A percentile compares a stretch with the other conserved stretches of the same genome.
These are phyloP conservation scores for Harpegnathos saltator DNA, from an alignment of 1,140 invertebrate species.

Conservation along the genomic window DNA sequence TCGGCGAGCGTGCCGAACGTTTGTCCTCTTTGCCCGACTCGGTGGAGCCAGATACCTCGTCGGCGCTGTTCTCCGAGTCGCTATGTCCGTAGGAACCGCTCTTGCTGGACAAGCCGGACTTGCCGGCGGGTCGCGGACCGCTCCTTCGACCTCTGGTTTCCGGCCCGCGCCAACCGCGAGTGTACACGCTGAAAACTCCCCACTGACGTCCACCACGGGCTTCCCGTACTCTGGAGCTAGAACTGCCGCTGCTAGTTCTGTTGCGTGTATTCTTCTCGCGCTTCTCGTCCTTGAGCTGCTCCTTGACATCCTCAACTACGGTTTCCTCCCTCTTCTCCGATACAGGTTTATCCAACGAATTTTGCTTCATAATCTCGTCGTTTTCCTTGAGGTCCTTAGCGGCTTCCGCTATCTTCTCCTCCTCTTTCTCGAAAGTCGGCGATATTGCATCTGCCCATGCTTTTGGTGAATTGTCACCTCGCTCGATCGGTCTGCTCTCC, in stretches of 20 bases:
- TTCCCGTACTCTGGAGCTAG: slow-evolving; percentile 74
- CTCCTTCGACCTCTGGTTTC: slow-evolving; percentile 82
- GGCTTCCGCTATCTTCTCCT: slow-evolving; percentile 78
- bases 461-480: slow-evolving; percentile 79
- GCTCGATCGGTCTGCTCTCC: slow-evolving; percentile 47
- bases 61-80: slow-evolving; percentile 88
- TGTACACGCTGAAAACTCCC: slow-evolving; percentile 80
- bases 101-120: slow-evolving; percentile 79
- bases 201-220: slow-evolving; percentile 77
- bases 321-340: slow-evolving; percentile 81
- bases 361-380: slow-evolving; percentile 79
- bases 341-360: slow-evolving; percentile 80
- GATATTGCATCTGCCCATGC: slow-evolving; percentile 86
- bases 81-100: slow-evolving; percentile 85
- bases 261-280: slow-evolving; percentile 82
- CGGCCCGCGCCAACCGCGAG: slow-evolving; percentile 80
- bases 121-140: slow-evolving; percentile 73
- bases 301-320: slow-evolving; percentile 79
- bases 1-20: slow-evolving; percentile 82
- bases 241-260: slow-evolving; percentile 77
- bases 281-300: slow-evolving; percentile 82
- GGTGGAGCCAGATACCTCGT: slow-evolving; percentile 86
- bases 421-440: slow-evolving; percentile 84
- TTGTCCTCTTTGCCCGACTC: slow-evolving; percentile 86
- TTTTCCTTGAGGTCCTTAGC: slow-evolving; percentile 78